Base-by-base conservation (phyloP, 1,140 invertebrate species). In the Uloborus diversus region DNA sequence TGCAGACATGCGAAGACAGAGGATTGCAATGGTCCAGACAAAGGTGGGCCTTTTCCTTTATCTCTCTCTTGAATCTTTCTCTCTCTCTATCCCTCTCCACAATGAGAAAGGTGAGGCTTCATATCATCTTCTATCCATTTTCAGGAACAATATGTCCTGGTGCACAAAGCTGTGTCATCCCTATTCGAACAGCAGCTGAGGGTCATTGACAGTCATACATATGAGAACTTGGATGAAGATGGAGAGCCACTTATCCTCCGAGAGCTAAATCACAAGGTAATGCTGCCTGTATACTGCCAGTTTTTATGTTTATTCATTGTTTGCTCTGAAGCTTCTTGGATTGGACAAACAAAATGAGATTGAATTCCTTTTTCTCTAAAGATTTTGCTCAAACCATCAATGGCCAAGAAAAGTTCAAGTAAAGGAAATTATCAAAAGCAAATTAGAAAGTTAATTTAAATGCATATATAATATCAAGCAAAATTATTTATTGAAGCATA, bases 1-100 rank as follows among this genome's bases (percentile, higher is more conserved):
- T 17, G 85, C 86, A 66, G 86, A 88, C 11, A 90, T 92, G 90
- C 82, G 91, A 68, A 87, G 87, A 69, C 91, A 92, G 82, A 83
- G 91, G 75, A 89, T 90, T 61, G 90, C 90, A 4, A 90, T 91
- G 89, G 90, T 91, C 9, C 90, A 91, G 84, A 90, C 90, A 5
- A 82, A 82, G 27, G 81, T 81, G 37, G 20, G 53, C 49, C 35
- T n/a, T 3, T n/a, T n/a, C n/a, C n/a, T n/a, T n/a, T n/a, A n/a
- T n/a, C n/a, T n/a, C n/a, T n/a, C n/a, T n/a, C n/a, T n/a, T n/a
- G n/a, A n/a, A n/a, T n/a, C n/a, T n/a, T n/a, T n/a, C n/a, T n/a
- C n/a, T n/a, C n/a, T n/a, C n/a, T n/a, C n/a, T n/a, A n/a, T n/a
- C n/a, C n/a, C n/a, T n/a, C 9, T 42, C 9, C 37, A 42, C 17